phyloP scores from a whole-genome alignment of 2,888 invertebrate species.

The Lasioglossum malachurum region DNA sequence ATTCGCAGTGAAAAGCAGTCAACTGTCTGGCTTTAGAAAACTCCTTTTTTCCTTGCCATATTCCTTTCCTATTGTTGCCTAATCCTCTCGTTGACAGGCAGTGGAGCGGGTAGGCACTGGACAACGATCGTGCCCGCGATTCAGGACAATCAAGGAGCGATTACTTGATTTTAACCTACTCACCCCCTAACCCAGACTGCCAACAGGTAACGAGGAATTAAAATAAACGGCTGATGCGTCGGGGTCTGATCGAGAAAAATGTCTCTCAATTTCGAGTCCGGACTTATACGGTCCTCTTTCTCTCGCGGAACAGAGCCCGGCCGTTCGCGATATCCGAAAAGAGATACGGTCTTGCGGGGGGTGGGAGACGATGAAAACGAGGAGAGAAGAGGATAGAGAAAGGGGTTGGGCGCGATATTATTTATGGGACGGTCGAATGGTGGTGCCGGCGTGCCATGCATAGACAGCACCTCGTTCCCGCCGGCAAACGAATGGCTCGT shows the following conservation, averaged over 20 bases:
- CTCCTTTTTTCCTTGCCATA: too few relatives aligned
- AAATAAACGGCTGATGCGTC: constrained; percentile 20
- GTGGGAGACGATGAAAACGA: constrained; percentile 35
- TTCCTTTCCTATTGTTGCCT: too few relatives aligned
- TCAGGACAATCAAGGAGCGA: too few relatives aligned
- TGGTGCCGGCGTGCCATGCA: constrained; percentile 82
- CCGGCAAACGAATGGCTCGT: constrained; percentile 80
- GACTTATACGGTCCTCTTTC: constrained; percentile 32
- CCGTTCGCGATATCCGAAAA: constrained; percentile 43
- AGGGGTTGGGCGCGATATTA: constrained; percentile 75
- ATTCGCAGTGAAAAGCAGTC: too few relatives aligned
- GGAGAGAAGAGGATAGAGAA: constrained; percentile 28
- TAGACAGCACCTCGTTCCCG: constrained; percentile 82
- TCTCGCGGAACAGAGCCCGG: constrained; percentile 25
- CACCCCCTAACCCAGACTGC: neutral
- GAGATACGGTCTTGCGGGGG: constrained; percentile 41
- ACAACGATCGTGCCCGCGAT: too few relatives aligned
- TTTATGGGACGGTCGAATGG: constrained; percentile 80
- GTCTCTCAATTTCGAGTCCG: constrained; percentile 37
- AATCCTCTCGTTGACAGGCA: too few relatives aligned
- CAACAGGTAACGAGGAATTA: constrained; percentile 8
- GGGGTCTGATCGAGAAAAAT: constrained; percentile 13
- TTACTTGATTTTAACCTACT: neutral
- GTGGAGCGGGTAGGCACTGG: too few relatives aligned
- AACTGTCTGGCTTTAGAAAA: too few relatives aligned